phyloP scores from a whole-genome alignment of 2,113 vertebrate species.

The Athene cunicularia region DNA sequence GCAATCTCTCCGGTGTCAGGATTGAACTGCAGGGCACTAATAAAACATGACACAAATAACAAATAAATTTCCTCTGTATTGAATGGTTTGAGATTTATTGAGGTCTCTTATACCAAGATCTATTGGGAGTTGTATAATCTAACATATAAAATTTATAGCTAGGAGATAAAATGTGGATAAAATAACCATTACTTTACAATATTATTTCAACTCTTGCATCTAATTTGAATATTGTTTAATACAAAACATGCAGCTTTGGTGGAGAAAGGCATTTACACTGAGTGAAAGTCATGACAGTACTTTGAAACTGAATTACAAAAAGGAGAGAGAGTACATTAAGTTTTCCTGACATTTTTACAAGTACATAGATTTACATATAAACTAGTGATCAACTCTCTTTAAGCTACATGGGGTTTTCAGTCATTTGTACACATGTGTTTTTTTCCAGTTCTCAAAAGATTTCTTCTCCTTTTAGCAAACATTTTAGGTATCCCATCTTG shows the following conservation, averaged over 20 bases:
- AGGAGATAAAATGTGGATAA: slow-evolving; percentile 54
- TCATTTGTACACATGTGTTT: background rate
- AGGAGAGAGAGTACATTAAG: background rate
- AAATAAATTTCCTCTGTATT: slow-evolving; percentile 60
- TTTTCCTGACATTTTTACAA: slow-evolving; percentile 35
- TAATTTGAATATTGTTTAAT: slow-evolving; percentile 43
- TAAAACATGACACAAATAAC: slow-evolving; percentile 65
- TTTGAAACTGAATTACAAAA: slow-evolving; percentile 7
- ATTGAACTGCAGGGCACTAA: slow-evolving; percentile 52
- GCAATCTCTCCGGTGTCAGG: slow-evolving; percentile 9
- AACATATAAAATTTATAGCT: slow-evolving; percentile 3
- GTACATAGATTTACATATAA: slow-evolving; percentile 39
- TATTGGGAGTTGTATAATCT: slow-evolving; percentile 48
- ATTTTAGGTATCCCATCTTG: background rate
- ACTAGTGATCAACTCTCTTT: background rate
- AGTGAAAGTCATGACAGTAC: slow-evolving; percentile 2
- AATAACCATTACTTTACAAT: slow-evolving; percentile 52
- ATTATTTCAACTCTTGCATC: slow-evolving; percentile 41
- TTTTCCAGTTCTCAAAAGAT: background rate
- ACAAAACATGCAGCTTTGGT: background rate
- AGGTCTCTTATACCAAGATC: slow-evolving; percentile 50
- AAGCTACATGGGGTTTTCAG: background rate
- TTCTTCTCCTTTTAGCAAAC: background rate
- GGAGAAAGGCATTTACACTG: background rate
- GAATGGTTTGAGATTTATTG: slow-evolving; percentile 57